These are phyloP conservation scores for Parambassis ranga DNA, from an alignment of 2,797 vertebrate genomes.

Conservation along the genomic window DNA sequence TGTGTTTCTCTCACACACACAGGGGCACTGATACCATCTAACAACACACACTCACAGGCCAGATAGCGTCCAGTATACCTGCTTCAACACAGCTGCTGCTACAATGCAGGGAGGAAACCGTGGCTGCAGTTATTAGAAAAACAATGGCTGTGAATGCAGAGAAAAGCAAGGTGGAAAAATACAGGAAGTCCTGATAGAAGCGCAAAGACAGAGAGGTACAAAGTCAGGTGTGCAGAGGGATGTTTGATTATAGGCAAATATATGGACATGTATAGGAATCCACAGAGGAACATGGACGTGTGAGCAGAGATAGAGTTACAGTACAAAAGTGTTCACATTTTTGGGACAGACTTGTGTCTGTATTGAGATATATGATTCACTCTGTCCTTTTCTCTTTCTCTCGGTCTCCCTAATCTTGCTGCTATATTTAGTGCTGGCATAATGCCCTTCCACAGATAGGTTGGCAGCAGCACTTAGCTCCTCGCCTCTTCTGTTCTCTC, in stretches of 20 bases:
- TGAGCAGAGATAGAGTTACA: background rate
- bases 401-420: conserved; percentile 73
- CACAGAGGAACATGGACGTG: background rate
- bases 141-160: conserved; percentile 63
- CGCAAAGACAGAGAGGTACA: conserved; percentile 58
- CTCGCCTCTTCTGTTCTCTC: conserved; percentile 30
- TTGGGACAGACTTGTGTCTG: conserved; percentile 29
- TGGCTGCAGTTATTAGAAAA: conserved; percentile 73
- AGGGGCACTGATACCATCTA: conserved; percentile 76
- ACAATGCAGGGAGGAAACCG: conserved; percentile 78
- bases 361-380: conserved; percentile 63
- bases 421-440: conserved; percentile 83
- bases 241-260: background rate
- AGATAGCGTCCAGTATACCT: conserved; percentile 78
- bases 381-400: conserved; percentile 52
- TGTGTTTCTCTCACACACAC: conserved; percentile 43
- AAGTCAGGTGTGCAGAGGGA: conserved; percentile 5
- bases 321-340: background rate
- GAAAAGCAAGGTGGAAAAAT: conserved; percentile 78
- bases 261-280: background rate
- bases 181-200: conserved; percentile 77
- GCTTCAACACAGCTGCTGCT: conserved; percentile 84
- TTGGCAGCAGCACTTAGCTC: conserved; percentile 65
- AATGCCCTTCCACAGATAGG: conserved; percentile 75
- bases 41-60: conserved; percentile 72